Evolutionary conservation across 2,113 vertebrate genomes (phyloP), one percentile per base, ranked within the genome.

Genomic region (Electrona antarctica): DNA sequence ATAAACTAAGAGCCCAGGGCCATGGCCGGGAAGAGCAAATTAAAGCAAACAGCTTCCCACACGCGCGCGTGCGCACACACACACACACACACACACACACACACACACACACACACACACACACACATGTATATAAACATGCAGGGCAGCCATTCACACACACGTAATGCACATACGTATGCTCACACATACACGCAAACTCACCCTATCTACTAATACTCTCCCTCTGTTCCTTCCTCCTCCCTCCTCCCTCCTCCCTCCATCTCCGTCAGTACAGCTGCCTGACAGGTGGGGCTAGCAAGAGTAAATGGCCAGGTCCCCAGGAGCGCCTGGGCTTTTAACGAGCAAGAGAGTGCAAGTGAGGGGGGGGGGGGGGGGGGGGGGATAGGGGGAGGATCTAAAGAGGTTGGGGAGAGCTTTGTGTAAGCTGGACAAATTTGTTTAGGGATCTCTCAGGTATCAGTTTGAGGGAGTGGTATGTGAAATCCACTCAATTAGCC

Each of bases 1-100:
- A 91, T 92, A 90, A 90, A 83, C 85, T 69, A 87, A 78, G 77
- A 82, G 85, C 71, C 61, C 54, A 61, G 15, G 61, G 83, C 65
- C 2, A 6, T 5, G 6, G 67, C 58, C 65, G 4, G 76, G 33
- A 48, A 67, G 71, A 71, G 61, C 76, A 81, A 79, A 88, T 85
- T 81, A 88, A 83, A 85, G 83, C 82, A 85, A 90, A 86, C 86
- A 85, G 62, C 33, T 2, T 41, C 33, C 33, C 57, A 50, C 63
- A 73, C 54, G 11, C n/a, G 51, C 57, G 13, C 10, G 3, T 13
- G 4, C 9, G 4, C 9, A 21, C 7, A 21, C 56, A 58, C n/a
- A 58, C 7, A 21, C 60, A 58, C 55, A 33, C 5, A 48, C 47
- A 29, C 70, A 6, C 12, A 72, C 64, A 33, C 62, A 63, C 60